Conservation (phyloP, 2,888 invertebrate genomes). For the Drosophila atripex region DNA sequence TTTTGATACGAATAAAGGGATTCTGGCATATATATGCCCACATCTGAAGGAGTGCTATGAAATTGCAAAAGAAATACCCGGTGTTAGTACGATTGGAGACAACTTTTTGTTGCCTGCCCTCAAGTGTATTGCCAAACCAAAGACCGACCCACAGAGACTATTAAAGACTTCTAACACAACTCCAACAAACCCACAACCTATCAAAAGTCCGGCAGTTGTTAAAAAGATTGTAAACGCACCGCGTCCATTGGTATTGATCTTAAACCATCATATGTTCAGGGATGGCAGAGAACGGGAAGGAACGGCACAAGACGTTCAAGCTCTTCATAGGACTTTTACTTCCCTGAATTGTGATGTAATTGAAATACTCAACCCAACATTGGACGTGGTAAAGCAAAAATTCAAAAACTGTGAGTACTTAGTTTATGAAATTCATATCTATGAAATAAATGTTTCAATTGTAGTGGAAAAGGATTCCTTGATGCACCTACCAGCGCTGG, state of each 20-base stretch:
- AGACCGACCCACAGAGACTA: neutral
- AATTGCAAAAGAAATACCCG: neutral
- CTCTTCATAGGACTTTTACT: neutral
- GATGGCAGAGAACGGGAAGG: neutral
- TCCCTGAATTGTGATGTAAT: neutral
- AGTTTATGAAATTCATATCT: too few relatives aligned
- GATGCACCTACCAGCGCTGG: neutral
- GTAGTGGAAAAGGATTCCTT: neutral
- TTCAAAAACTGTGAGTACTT: neutral
- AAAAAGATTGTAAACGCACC: neutral
- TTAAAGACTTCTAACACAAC: neutral
- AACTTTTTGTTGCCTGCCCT: neutral
- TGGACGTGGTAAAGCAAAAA: neutral
- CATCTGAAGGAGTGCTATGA: neutral
- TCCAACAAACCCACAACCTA: neutral
- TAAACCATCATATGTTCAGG: neutral
- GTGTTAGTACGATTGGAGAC: neutral
- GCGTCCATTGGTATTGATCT: neutral
- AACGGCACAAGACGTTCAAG: neutral
- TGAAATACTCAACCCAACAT: neutral
- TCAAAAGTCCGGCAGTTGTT: neutral
- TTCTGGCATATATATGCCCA: neutral
- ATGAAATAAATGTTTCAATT: neutral
- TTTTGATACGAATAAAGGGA: neutral
- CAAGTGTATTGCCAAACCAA: neutral